Conservation (phyloP, 2,888 invertebrate species). For the Rotaria magnacalcarata region DNA sequence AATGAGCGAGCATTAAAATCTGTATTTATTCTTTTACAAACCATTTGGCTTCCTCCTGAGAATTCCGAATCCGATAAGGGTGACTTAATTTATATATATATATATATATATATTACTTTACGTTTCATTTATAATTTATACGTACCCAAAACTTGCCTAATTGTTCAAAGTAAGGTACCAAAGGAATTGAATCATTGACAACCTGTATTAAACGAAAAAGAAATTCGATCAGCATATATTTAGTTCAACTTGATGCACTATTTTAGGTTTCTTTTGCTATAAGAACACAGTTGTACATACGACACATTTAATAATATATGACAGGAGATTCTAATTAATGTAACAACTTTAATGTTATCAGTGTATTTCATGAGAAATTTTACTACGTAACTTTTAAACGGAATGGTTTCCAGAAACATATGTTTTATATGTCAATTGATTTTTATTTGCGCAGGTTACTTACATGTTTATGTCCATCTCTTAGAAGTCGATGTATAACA, state of each 20-base stretch:
- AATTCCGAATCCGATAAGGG: neutral
- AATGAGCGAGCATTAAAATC: neutral
- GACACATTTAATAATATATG: no score
- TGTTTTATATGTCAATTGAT: no score
- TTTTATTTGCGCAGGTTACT: constrained; percentile 46
- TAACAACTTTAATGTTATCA: no score
- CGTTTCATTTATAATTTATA: neutral
- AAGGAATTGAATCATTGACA: constrained; percentile 48
- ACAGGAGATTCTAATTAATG: no score
- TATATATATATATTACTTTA: neutral
- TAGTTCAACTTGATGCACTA: no score
- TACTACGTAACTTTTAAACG: no score
- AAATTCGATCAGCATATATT: no score
- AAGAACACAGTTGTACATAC: no score
- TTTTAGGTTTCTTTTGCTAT: no score
- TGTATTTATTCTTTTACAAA: neutral
- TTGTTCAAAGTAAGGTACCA: constrained; percentile 50
- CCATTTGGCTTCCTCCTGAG: neutral
- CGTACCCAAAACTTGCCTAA: constrained; percentile 53
- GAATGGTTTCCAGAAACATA: no score
- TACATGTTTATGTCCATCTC: constrained; percentile 86
- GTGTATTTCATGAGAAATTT: no score
- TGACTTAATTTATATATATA: neutral
- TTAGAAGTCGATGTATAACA: constrained; percentile 85
- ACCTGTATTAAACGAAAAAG: neutral